Conservation (phyloP, 2,888 invertebrate species). For the Nasonia oneida region DNA sequence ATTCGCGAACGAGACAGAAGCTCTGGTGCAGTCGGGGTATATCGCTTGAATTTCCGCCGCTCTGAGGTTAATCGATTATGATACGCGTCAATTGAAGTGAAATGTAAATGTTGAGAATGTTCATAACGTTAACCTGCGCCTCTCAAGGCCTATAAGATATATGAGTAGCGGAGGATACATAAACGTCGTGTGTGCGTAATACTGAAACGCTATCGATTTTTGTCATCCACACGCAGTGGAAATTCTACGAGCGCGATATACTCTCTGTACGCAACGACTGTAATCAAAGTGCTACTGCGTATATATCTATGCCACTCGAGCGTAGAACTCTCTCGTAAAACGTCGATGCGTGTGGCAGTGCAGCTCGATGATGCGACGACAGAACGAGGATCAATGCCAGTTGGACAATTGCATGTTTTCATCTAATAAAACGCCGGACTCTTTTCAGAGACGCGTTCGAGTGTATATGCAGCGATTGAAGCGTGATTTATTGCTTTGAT, state of each 20-base stretch:
- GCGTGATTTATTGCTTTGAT: slow-evolving; percentile 40
- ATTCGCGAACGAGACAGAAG: not conserved
- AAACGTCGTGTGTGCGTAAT: no score
- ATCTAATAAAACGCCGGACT: slow-evolving; percentile 25
- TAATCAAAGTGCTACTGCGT: not conserved
- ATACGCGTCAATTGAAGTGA: not conserved
- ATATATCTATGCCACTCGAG: not conserved
- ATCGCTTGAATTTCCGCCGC: not conserved
- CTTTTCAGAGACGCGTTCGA: not conserved
- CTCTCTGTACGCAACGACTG: not conserved
- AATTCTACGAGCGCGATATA: no score
- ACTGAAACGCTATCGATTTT: not conserved
- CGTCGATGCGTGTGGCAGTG: not conserved
- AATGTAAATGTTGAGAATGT: not conserved
- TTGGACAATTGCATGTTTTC: slow-evolving; percentile 37
- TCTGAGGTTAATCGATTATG: slow-evolving; percentile 1
- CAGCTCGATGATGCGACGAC: not conserved
- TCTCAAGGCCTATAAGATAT: not conserved
- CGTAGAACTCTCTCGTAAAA: not conserved
- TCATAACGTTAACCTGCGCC: not conserved
- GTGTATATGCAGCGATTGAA: slow-evolving; percentile 14
- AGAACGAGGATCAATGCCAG: slow-evolving; percentile 11
- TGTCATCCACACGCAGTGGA: not conserved
- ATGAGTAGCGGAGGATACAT: not conserved
- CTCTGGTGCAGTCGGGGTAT: not conserved